phyloP scores from a whole-genome alignment of 1,140 invertebrate species.

The Amyelois transitella region DNA sequence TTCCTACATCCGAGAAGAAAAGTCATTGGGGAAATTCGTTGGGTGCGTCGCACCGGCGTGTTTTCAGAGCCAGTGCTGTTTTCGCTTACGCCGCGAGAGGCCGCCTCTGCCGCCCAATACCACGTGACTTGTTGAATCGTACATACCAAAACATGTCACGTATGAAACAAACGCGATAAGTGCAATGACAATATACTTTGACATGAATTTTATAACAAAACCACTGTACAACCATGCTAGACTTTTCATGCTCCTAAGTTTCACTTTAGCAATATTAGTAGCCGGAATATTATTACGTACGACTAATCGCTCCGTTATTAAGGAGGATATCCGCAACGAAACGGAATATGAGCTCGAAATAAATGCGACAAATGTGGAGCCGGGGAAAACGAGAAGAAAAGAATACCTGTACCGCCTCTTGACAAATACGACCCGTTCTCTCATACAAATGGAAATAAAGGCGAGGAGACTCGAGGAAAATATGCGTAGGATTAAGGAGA shows the following conservation, averaged over 20 bases:
- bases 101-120: slow-evolving; percentile 37
- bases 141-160: slow-evolving; percentile 30
- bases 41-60: slow-evolving; percentile 61
- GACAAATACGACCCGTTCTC: slow-evolving; percentile 71
- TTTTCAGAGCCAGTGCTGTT: slow-evolving; percentile 63
- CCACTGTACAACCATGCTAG: slow-evolving; percentile 54
- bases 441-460: slow-evolving; percentile 75
- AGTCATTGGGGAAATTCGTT: slow-evolving; percentile 66
- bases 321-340: slow-evolving; percentile 32
- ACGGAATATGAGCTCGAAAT: slow-evolving; percentile 46
- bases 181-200: slow-evolving; percentile 19
- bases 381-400: slow-evolving; percentile 55
- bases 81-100: slow-evolving; percentile 62
- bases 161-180: slow-evolving; percentile 21
- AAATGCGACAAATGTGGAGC: slow-evolving; percentile 51
- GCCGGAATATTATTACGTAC: slow-evolving; percentile 40
- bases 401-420: slow-evolving; percentile 68
- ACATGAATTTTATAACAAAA: slow-evolving; percentile 62
- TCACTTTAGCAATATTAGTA: slow-evolving; percentile 39
- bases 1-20: slow-evolving; percentile 57
- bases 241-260: slow-evolving; percentile 51
- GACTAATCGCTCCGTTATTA: slow-evolving; percentile 34
- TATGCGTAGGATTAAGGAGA: slow-evolving; percentile 74
- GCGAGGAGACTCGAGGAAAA: slow-evolving; percentile 73
- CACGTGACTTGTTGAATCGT: slow-evolving; percentile 55